A percentile compares a stretch with the other conserved stretches of the same genome.
These are phyloP conservation scores for Didymodactylos carnosus DNA, from an alignment of 2,888 invertebrate species.

Conservation along the genomic window DNA sequence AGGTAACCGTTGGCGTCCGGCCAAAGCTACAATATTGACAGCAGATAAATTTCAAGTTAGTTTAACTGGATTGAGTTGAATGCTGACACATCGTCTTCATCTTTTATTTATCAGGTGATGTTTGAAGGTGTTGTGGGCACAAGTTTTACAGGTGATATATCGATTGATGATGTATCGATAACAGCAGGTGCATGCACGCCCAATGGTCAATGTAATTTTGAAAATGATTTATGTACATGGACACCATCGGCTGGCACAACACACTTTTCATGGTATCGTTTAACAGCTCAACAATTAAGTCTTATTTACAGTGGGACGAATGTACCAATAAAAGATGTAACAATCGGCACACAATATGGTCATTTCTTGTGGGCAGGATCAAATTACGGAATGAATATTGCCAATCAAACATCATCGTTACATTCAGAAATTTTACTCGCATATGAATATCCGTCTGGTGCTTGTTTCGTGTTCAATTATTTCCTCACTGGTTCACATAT, in stretches of 20 bases:
- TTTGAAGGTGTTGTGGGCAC: constrained; percentile 21
- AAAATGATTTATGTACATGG: constrained; percentile 10
- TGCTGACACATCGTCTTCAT: constrained; percentile 16
- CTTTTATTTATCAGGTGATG: constrained; percentile 10
- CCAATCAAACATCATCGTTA: background rate
- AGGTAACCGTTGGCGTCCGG: constrained; percentile 14
- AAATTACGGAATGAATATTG: background rate
- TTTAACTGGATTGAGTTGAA: background rate
- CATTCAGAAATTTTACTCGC: constrained; percentile 7
- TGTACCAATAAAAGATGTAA: background rate
- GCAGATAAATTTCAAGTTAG: background rate
- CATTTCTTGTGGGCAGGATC: constrained; percentile 12
- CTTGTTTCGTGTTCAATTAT: background rate
- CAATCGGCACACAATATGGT: constrained; percentile 2
- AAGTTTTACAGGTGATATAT: constrained; percentile 17
- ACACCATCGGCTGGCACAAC: background rate
- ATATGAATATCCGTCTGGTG: background rate
- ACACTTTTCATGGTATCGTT: background rate
- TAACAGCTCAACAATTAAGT: constrained; percentile 1
- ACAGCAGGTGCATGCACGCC: background rate
- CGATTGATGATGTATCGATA: constrained; percentile 18
- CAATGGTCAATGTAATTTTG: constrained; percentile 6
- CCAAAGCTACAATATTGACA: constrained; percentile 1
- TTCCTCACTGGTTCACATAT: background rate
- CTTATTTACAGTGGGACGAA: background rate